Base-by-base conservation (phyloP, 1,140 invertebrate genomes). In the Pogonus chalceus region DNA sequence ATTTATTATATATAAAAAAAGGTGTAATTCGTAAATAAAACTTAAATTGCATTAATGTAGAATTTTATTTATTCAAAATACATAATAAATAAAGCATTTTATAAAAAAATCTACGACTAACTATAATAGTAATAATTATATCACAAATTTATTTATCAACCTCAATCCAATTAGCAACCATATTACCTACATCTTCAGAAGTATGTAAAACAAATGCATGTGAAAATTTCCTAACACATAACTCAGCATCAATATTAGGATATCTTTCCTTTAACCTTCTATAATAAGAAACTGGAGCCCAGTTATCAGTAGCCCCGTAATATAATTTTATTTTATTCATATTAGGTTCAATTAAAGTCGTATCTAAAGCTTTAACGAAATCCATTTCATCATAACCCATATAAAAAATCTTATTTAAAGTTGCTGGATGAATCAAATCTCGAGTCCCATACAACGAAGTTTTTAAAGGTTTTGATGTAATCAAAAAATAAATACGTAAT, bases 121-220 rank as follows among this genome's bases (percentile, higher is more conserved):
- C 26, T 14, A 7, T 31, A 31, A 4, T 31, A 31, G 26, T 7
- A 31, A 31, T n/a, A n/a, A n/a, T n/a, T 31, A 31, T 43, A 43
- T 43, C 37, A 43, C 37, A 43, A 16, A 43, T 4, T 53, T 53
- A 49, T 18, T 53, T 23, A 31, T 55, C 24, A 48, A 74, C 60
- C 23, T 66, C 63, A 52, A 84, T 80, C 69, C 77, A 72, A 53
- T 76, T 70, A 7, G 73, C 70, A 16, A 86, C 73, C 23, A 83
- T 72, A 1, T 61, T 60, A 3, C 81, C 87, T 70, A 90, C 79
- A 56, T 78, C 73, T 20, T 74, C 62, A 12, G 81, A 79, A 57
- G 73, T 62, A 0, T 73, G 70, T 18, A 92, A 63, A 9, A 91
- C 85, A 76, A 90, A 93, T 1, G 85, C 79, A 70, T 93, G 90